Conservation (phyloP, 2,888 invertebrate genomes). For the Caenorhabditis sp. region DNA sequence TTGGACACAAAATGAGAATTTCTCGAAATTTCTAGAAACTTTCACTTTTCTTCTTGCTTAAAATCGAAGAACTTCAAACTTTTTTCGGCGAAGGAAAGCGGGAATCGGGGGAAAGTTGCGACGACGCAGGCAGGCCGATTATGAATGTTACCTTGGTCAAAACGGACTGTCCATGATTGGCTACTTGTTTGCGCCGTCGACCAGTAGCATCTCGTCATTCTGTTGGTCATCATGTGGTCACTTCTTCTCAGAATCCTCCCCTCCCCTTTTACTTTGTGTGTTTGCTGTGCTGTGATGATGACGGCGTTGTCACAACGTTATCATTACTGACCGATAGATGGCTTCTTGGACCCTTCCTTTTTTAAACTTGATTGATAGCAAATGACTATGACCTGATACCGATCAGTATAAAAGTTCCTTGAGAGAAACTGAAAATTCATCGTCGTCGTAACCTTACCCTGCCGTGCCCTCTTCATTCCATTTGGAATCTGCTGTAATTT, state of each 20-base stretch:
- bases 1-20: too few relatives aligned
- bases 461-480: not conserved
- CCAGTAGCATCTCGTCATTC: not conserved
- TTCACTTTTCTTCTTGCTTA: not conserved
- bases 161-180: constrained; percentile 6
- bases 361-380: constrained; percentile 9
- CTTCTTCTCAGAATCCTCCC: constrained; percentile 44
- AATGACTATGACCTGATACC: not conserved
- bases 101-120: too few relatives aligned
- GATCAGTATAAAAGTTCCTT: constrained; percentile 27
- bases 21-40: not conserved
- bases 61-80: constrained; percentile 2
- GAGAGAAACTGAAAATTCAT: not conserved
- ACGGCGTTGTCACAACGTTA: not conserved
- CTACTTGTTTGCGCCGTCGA: constrained; percentile 58
- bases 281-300: constrained; percentile 26
- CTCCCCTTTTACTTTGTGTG: constrained; percentile 5
- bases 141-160: constrained; percentile 27
- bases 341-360: not conserved
- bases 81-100: constrained; percentile 22
- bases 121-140: constrained; percentile 31
- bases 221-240: constrained; percentile 53
- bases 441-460: constrained; percentile 1
- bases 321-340: too few relatives aligned
- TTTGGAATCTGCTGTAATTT: too few relatives aligned